Base-by-base conservation (phyloP, 23 tunicate genomes). In the Halocynthia roretzi region DNA sequence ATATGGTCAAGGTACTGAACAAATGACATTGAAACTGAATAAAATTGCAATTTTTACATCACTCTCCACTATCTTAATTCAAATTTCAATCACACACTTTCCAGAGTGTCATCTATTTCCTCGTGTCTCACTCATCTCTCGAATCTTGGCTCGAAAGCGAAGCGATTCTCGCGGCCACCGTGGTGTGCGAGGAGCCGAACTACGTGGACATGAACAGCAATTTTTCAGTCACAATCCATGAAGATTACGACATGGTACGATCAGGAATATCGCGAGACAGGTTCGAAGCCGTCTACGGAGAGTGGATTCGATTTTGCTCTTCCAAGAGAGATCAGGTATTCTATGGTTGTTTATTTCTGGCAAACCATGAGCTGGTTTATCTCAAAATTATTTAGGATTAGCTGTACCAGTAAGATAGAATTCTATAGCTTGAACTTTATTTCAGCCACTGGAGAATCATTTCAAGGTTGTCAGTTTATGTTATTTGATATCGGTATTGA, bases 61-160 rank as follows among this genome's bases (percentile, higher is more conserved):
- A 31, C 44, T 31, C 2, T 31, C 4, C 44, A 31, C 44, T 31
- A 31, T 15, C 17, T 58, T 8, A 10, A 65, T 65, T 65, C 70
- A 20, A 10, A 20, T 11, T 65, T 50, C 19, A 51, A n/a, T 14
- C 61, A 15, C 80, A n/a, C 50, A 61, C 23, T 44, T 62, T 63
- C 6, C 76, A 91, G 97, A 67, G 97, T 77, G 72, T 82, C 75
- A 68, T 91, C 62, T 91, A 68, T 61, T 91, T 91, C 67, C 84
- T 91, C 49, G 70, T 85, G 17, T 18, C 84, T 5, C 97, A 91
- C 81, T 80, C 81, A 52, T 91, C 97, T 6, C 56, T 91, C 50
- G 91, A 91, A 31, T 50, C 64, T 5, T 91, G 97, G 97, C 50
- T 91, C 10, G 52, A 56, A 5, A 77, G 85, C 63, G 72, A 69